These are phyloP conservation scores for Drosophila antonietae DNA, from an alignment of 2,888 invertebrate species.

Conservation along the genomic window DNA sequence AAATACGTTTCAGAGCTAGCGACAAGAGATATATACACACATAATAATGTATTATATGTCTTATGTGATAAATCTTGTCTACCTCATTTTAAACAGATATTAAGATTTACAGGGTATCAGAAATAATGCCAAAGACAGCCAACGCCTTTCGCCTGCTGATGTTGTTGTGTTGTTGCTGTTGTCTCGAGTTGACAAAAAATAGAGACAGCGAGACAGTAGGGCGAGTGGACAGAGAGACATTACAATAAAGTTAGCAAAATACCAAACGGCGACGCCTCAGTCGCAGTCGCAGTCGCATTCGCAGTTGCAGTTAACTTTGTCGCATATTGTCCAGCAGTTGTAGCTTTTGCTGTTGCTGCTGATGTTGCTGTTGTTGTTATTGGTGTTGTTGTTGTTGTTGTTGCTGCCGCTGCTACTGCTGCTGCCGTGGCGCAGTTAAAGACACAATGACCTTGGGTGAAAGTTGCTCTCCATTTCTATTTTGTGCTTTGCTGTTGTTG, in stretches of 20 bases:
- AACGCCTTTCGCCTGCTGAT: constrained; percentile 29
- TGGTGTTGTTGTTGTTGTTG: constrained; percentile 27
- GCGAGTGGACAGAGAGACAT: constrained; percentile 13
- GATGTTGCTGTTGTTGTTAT: constrained; percentile 35
- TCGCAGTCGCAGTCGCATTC: constrained; percentile 10
- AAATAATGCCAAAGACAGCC: background rate
- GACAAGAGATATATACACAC: no score
- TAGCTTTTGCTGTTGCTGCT: constrained; percentile 31
- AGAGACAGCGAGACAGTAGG: background rate
- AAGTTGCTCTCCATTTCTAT: constrained; percentile 81
- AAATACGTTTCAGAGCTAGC: no score
- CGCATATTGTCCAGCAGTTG: constrained; percentile 65
- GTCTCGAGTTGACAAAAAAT: constrained; percentile 7
- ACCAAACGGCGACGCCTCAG: constrained; percentile 40
- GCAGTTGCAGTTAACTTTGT: constrained; percentile 41
- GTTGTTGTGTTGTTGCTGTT: constrained; percentile 13
- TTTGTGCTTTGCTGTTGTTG: constrained; percentile 57
- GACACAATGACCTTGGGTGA: constrained; percentile 78
- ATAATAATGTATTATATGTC: no score
- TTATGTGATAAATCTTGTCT: no score
- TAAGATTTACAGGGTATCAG: background rate
- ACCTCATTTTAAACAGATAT: background rate
- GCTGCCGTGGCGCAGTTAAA: constrained; percentile 67
- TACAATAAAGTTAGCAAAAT: constrained; percentile 52
- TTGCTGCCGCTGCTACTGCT: constrained; percentile 40